Base-by-base conservation (phyloP, 2,113 vertebrate genomes). In the Meriones unguiculatus region DNA sequence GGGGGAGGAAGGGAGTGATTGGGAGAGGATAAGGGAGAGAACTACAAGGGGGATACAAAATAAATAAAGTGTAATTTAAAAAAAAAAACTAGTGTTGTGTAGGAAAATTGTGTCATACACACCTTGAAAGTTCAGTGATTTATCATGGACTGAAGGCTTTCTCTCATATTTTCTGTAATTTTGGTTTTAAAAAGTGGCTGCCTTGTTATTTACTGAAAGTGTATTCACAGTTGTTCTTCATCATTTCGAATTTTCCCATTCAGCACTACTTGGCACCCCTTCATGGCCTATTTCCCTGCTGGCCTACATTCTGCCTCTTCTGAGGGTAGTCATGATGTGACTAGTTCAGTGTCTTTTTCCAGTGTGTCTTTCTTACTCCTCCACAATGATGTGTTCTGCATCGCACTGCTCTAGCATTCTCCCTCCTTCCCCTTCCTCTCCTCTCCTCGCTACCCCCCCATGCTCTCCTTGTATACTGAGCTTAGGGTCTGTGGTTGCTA, bases 51-150 rank as follows among this genome's bases (percentile, higher is more conserved):
- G 46, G 46, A 46, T 46, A 46, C 46, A 46, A 46, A 46, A 5
- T 46, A 46, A 46, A 46, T 46, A 46, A 46, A 46, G 46, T 46
- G 46, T 46, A 46, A 46, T 46, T 46, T n/a, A 46, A 46, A 46
- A 46, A 46, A 46, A 46, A 46, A 46, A 46, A 46, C 46, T 46
- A 46, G 46, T 6, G 32, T 0, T 88, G 28, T 80, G 25, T 84
- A 90, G 24, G 24, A 41, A 52, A 87, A 52, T 24, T 76, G 12
- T 85, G 50, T 78, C 78, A 89, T 93, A 84, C 28, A 50, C 46
- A 90, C 84, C 73, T 81, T 85, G 57, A 35, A 89, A 90, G 15
- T 59, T 88, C 14, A 46, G 46, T 84, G 50, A 87, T 69, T 90
- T 72, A 24, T 77, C 50, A 86, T 67, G 14, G 5, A 57, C 78